A percentile compares a stretch with the other conserved stretches of the same genome.
phyloP scores from a whole-genome alignment of 2,888 invertebrate genomes.

The Griposia aprilina region DNA sequence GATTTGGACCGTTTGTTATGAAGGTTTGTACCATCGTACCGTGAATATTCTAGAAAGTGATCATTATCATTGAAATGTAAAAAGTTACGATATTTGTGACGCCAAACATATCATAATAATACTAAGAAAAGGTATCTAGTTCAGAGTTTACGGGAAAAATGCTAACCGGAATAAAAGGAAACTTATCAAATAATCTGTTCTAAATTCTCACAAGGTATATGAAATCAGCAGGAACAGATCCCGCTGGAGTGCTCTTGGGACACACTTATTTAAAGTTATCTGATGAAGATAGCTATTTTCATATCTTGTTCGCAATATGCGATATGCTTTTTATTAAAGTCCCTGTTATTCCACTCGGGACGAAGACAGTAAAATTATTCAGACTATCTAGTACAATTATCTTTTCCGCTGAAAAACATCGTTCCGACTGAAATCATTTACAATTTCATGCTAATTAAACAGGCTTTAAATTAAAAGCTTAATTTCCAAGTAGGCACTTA shows the following conservation, averaged over 20 bases:
- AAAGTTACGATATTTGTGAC: conserved; percentile 9
- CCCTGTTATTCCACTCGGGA: conserved; percentile 11
- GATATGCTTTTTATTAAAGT: conserved; percentile 16
- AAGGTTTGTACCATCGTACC: conserved; percentile 1
- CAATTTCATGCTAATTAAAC: conserved; percentile 54
- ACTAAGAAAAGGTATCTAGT: conserved; percentile 24
- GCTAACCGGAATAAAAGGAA: not conserved
- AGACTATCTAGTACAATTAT: conserved; percentile 10
- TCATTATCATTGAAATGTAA: conserved; percentile 24
- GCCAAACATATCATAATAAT: not conserved
- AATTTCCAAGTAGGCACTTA: conserved; percentile 47
- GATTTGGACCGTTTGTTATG: conserved; percentile 56
- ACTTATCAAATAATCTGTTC: conserved; percentile 5
- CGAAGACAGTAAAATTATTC: conserved; percentile 14
- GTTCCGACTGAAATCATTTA: conserved; percentile 30
- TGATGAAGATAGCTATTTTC: conserved; percentile 6
- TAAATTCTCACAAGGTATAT: not conserved
- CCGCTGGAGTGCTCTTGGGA: not conserved
- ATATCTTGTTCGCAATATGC: conserved; percentile 13
- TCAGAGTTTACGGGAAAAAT: conserved; percentile 2
- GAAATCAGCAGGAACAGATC: conserved; percentile 4
- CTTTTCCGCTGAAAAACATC: conserved; percentile 33
- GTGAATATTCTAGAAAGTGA: conserved; percentile 24
- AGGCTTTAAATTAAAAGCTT: conserved; percentile 48
- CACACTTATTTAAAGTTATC: conserved; percentile 18